These are phyloP conservation scores for Pelecanoides urinatrix DNA, from an alignment of 2,113 vertebrate genomes.

Conservation along the genomic window DNA sequence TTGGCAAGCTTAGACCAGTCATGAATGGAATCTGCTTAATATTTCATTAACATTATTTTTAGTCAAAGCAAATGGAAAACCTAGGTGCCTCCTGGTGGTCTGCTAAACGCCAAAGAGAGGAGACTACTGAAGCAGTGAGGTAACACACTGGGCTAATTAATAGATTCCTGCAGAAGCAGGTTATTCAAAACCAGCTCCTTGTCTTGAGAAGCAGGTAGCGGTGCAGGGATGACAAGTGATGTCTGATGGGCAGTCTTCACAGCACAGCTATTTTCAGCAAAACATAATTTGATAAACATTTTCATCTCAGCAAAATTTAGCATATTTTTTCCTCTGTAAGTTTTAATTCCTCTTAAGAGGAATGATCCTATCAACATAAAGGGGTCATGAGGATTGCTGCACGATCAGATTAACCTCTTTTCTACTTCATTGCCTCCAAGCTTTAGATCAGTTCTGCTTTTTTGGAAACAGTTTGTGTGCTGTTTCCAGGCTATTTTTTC, in stretches of 20 bases:
- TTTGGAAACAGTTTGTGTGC: not conserved
- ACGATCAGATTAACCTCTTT: constrained; percentile 33
- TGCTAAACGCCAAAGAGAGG: not conserved
- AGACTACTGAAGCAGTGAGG: not conserved
- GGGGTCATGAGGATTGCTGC: constrained; percentile 30
- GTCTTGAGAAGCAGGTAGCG: not conserved
- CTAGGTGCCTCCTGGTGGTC: not conserved
- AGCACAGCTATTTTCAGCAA: not conserved
- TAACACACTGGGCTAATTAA: not conserved
- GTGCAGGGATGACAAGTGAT: not conserved
- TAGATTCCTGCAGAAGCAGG: not conserved
- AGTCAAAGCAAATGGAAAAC: not conserved
- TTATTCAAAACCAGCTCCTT: not conserved
- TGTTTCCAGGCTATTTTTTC: not conserved
- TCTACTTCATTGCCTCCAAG: not conserved
- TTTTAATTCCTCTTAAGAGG: constrained; percentile 31
- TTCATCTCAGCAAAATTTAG: not conserved
- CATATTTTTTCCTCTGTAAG: not conserved
- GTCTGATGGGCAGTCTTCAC: not conserved
- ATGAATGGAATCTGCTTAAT: not conserved
- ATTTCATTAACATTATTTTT: not conserved
- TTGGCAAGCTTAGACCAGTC: not conserved
- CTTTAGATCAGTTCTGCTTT: not conserved
- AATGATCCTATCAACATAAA: constrained; percentile 44
- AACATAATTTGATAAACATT: not conserved